Base-by-base conservation (phyloP, 2,888 invertebrate genomes). In the Beris morrisii region DNA sequence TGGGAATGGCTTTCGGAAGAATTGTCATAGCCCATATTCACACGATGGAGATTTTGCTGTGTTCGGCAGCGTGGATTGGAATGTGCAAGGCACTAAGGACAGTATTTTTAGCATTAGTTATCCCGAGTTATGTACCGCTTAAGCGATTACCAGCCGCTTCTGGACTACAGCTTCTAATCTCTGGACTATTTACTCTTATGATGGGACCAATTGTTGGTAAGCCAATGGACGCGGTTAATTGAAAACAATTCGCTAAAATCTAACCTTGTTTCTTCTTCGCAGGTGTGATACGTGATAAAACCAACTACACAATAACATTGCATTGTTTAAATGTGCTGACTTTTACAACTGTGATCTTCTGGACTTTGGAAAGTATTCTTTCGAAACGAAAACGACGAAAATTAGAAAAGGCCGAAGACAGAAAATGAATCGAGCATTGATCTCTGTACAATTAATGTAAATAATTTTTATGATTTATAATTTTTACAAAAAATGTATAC, bases 81-180 rank as follows among this genome's bases (percentile, higher is more conserved):
- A 84, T 87, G 67, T 88, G 88, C 22, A 90, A 90, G 79, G 90
- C 87, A 0, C 76, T 90, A 1, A 81, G 89, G 65, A 90, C 90
- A 4, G 87, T 90, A 5, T 90, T 90, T 73, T 88, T 90, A 86
- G 87, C 88, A 0, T 77, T 90, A 4, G 88, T 89, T 11, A 88
- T 90, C 72, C 89, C 90, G 3, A 85, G 86, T 0, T 86, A 90
- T 74, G 89, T 90, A 50, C 86, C 89, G 0, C 74, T 90, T 12
- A 85, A 87, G 69, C 85, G 88, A 67, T 75, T 90, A 67, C 89
- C 90, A 0, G 88, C 87, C 9, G 90, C 90, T 3, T 84, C 88
- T 0, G 90, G 90, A 0, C 79, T 90, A 55, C 89, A 89, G 74
- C 77, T 90, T 45, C 79, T 89, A 7, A 85, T 86, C 55, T 86